Percentiles rank a stretch among this genome's conserved stretches.
Evolutionary conservation across 2,797 vertebrate species (phyloP).

Genomic region (Mallotus villosus): DNA sequence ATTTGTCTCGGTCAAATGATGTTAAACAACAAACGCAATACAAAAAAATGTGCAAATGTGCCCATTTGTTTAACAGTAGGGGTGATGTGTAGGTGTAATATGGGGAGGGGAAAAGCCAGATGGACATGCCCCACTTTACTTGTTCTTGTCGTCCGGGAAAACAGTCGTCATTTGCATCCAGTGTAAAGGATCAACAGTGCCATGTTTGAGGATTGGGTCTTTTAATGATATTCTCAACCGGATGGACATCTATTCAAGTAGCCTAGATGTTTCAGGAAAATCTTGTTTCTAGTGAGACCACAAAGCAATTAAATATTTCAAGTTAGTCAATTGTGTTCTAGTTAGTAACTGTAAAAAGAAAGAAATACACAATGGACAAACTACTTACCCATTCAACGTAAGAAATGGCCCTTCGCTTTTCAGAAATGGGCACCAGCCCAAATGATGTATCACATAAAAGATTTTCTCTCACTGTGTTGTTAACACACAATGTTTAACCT

Average conservation of each 20-base stretch:
- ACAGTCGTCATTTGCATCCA: constrained; percentile 44
- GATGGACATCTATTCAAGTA: too few species aligned
- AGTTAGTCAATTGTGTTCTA: too few species aligned
- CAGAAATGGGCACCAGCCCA: constrained; percentile 23
- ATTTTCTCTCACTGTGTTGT: constrained; percentile 11
- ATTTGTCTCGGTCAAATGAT: not conserved
- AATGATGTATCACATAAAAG: constrained; percentile 38
- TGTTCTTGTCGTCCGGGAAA: constrained; percentile 24
- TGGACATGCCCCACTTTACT: constrained; percentile 27
- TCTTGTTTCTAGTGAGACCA: too few species aligned
- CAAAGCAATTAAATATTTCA: too few species aligned
- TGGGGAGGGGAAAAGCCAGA: not conserved
- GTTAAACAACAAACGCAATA: too few species aligned
- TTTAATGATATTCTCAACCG: too few species aligned
- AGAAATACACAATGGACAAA: not conserved
- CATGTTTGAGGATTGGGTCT: not conserved
- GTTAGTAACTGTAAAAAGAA: too few species aligned
- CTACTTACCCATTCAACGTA: constrained; percentile 14
- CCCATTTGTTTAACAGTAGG: too few species aligned
- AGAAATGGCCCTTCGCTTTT: constrained; percentile 40
- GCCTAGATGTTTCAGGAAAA: too few species aligned
- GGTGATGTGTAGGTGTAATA: not conserved
- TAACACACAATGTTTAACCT: constrained; percentile 41
- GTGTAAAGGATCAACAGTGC: not conserved
- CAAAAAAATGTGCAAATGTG: too few species aligned